Base-by-base conservation (phyloP, 2,888 invertebrate species). In the Latrodectus elegans region DNA sequence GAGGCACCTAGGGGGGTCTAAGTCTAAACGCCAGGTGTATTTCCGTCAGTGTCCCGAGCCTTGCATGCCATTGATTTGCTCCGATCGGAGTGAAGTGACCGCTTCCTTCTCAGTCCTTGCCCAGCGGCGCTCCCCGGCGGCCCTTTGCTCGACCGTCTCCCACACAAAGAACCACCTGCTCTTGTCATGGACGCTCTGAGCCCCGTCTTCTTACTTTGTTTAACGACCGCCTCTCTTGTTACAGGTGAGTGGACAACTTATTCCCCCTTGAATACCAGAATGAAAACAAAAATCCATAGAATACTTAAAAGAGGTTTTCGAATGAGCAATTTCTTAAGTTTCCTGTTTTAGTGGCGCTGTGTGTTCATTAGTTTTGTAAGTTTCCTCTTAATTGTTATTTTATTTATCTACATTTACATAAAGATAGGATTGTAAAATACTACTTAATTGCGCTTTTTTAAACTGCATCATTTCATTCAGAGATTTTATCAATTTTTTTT, bases 21-120 rank as follows among this genome's bases (percentile, higher is more conserved):
- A 60, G 51, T 64, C 85, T 80, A 65, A 60, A 60, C 60, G 60
- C 80, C 85, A 86, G 85, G 85, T 86, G 85, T 75, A 70, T 86
- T 71, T 38, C 85, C 85, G 85, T 86, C 85, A 80, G 80, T 86
- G 85, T 86, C 85, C 80, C 85, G 70, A 80, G 80, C 60, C 51
- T 60, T 74, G 68, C 74, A 74, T 79, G 68, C 79, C 85, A 86
- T 86, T 86, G 85, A 86, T 86, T 75, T 79, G 85, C 79, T 85
- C 80, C 70, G 80, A 86, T 80, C 68, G 74, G 74, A 64, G 85
- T 10, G 60, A 60, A 86, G 38, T 86, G 85, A 86, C 85, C 85
- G 85, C 60, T 86, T 72, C 67, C 60, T 26, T 74, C 38, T 70
- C 85, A 86, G 85, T 80, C 51, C 75, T 17, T 86, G 85, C 76